These are phyloP conservation scores for Rafetus swinhoei DNA, from an alignment of 2,113 vertebrate species.

Conservation along the genomic window DNA sequence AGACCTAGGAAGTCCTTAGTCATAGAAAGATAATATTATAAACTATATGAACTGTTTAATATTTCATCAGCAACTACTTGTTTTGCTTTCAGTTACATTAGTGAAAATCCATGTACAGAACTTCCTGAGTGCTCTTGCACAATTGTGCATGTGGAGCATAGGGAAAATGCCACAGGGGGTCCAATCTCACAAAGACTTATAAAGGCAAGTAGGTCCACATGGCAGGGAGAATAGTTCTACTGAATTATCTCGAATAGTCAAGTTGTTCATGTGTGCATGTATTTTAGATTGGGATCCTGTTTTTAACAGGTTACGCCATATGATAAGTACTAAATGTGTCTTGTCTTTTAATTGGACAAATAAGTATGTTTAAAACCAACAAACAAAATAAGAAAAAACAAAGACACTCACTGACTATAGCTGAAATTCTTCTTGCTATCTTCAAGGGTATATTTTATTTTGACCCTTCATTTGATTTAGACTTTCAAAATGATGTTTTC, in stretches of 20 bases:
- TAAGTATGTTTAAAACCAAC: not conserved
- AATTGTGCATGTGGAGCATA: not conserved
- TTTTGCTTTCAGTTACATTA: not conserved
- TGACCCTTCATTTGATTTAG: not conserved
- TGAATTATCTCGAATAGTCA: not conserved
- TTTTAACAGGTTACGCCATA: not conserved
- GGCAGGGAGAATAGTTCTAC: not conserved
- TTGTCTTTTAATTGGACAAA: not conserved
- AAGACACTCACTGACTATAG: not conserved
- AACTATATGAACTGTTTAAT: not conserved
- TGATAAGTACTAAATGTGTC: not conserved
- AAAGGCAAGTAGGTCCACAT: not conserved
- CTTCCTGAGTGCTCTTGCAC: not conserved
- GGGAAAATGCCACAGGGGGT: not conserved
- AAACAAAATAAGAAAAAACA: not conserved
- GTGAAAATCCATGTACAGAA: not conserved
- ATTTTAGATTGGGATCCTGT: not conserved
- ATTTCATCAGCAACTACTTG: not conserved
- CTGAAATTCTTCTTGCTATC: not conserved
- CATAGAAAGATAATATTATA: not conserved
- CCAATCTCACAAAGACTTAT: rapidly evolving
- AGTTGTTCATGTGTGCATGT: rapidly evolving
- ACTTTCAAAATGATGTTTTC: not conserved
- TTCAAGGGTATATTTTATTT: not conserved
- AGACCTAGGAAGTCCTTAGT: not conserved